These are phyloP conservation scores for Decapterus maruadsi DNA, from an alignment of 2,797 vertebrate genomes.

Conservation along the genomic window DNA sequence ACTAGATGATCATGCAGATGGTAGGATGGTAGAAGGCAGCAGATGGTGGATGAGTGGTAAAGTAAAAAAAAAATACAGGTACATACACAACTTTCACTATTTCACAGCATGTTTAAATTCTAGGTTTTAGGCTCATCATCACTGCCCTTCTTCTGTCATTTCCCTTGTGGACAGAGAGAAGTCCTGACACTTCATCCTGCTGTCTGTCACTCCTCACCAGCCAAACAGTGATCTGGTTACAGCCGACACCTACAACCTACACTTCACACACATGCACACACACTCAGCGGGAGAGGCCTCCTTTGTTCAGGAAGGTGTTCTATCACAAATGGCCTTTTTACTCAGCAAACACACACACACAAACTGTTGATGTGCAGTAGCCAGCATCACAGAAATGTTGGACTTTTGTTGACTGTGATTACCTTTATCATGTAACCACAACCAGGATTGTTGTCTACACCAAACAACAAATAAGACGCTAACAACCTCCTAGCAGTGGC, in stretches of 20 bases:
- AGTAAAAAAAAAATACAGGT: no score
- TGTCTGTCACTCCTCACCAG: conserved; percentile 71
- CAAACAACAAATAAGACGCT: neutral
- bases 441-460: no score
- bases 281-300: conserved; percentile 64
- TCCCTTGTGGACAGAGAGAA: conserved; percentile 30
- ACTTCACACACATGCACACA: conserved; percentile 39
- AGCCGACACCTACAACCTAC: conserved; percentile 31
- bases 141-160: neutral
- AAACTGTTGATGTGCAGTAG: conserved; percentile 7
- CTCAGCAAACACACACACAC: conserved; percentile 27
- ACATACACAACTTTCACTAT: no score
- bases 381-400: conserved; percentile 16
- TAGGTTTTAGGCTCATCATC: neutral
- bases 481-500: neutral
- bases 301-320: conserved; percentile 74
- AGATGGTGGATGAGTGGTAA: no score
- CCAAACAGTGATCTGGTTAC: conserved; percentile 74
- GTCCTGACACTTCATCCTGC: conserved; percentile 35
- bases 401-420: no score
- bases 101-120: neutral
- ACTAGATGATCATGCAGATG: no score
- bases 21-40: no score
- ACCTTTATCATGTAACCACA: neutral
- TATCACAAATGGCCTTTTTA: conserved; percentile 52